A percentile compares a stretch with the other conserved stretches of the same genome.
phyloP scores from a whole-genome alignment of 2,113 vertebrate genomes.

The Calyptommatus sinebrachiatus region DNA sequence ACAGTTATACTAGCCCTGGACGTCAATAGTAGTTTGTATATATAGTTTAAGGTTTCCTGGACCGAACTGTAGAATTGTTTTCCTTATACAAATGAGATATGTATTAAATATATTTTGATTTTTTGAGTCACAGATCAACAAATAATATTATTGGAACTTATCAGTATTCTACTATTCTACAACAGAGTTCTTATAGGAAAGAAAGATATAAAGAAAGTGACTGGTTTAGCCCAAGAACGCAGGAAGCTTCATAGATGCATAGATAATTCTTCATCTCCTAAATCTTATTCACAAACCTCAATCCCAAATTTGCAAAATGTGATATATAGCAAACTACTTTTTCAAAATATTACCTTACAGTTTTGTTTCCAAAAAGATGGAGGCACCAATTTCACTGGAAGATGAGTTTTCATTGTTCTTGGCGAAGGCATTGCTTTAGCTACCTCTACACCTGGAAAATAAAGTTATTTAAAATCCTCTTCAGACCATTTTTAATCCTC shows the following conservation, averaged over 20 bases:
- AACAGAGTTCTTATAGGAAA: background rate
- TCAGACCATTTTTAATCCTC: too few relatives aligned
- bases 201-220: background rate
- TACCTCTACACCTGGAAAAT: conserved; percentile 65
- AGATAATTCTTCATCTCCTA: background rate
- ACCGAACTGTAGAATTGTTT: too few relatives aligned
- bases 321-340: background rate
- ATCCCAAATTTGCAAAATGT: background rate
- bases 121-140: too few relatives aligned
- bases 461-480: conserved; percentile 13
- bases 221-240: background rate
- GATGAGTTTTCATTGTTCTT: conserved; percentile 73
- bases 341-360: conserved; percentile 63
- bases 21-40: too few relatives aligned
- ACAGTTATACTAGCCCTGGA: too few relatives aligned
- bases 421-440: conserved; percentile 73
- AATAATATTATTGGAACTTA: too few relatives aligned
- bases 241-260: background rate
- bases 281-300: background rate
- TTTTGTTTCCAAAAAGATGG: conserved; percentile 75
- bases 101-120: too few relatives aligned
- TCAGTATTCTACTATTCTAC: too few relatives aligned
- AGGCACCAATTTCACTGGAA: conserved; percentile 70
- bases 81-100: too few relatives aligned
- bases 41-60: too few relatives aligned